These are phyloP conservation scores for Microchrysa polita DNA, from an alignment of 2,888 invertebrate genomes.

Conservation along the genomic window DNA sequence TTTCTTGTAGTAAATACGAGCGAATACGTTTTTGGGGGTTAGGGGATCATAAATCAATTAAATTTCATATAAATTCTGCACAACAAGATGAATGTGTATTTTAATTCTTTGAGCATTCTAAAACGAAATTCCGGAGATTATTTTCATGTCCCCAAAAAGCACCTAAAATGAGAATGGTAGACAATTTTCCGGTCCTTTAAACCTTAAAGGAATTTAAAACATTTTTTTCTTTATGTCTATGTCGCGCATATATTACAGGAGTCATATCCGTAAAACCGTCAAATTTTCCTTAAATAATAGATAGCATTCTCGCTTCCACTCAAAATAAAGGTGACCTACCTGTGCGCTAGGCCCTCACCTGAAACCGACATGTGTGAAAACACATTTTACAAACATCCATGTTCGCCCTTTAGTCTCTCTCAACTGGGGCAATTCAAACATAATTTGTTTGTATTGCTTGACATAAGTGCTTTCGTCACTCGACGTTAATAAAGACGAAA, in stretches of 20 bases:
- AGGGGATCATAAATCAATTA: slow-evolving; percentile 26
- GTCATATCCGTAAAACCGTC: neutral
- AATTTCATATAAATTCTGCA: neutral
- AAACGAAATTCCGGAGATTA: neutral
- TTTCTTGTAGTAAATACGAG: too few relatives aligned
- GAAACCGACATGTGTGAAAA: too few relatives aligned
- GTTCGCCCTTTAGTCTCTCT: neutral
- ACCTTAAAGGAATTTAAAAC: too few relatives aligned
- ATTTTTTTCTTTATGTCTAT: too few relatives aligned
- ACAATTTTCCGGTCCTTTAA: neutral
- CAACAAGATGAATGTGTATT: neutral
- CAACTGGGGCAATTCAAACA: slow-evolving; percentile 15
- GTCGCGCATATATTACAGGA: too few relatives aligned
- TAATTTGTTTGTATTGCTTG: slow-evolving; percentile 22
- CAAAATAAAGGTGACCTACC: neutral
- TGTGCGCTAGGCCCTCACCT: neutral
- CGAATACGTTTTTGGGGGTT: neutral
- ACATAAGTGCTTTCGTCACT: slow-evolving; percentile 27
- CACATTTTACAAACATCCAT: neutral
- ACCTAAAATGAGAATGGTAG: neutral
- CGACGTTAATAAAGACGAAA: slow-evolving; percentile 1
- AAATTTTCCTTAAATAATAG: slow-evolving; percentile 10
- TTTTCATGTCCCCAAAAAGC: neutral
- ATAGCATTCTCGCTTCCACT: neutral
- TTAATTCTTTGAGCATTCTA: neutral